phyloP scores from a whole-genome alignment of 2,888 invertebrate genomes.

The Apocheima hispidaria region DNA sequence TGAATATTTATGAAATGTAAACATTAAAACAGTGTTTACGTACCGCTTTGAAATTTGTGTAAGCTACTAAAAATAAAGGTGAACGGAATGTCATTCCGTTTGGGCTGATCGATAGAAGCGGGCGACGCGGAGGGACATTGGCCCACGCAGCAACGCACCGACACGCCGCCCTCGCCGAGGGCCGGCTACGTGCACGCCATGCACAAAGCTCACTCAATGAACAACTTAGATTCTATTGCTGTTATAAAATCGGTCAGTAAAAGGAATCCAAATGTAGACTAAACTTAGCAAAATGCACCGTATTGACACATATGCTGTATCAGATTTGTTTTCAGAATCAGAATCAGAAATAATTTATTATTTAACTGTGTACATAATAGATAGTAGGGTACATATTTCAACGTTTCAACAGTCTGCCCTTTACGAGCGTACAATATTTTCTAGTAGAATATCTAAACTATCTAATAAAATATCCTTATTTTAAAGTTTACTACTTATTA shows the following conservation, averaged over 20 bases:
- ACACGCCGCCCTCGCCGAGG: constrained; percentile 63
- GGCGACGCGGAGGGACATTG: constrained; percentile 58
- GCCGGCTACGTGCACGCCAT: constrained; percentile 70
- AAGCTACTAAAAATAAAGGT: constrained; percentile 25
- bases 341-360: no score
- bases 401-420: no score
- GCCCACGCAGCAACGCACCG: constrained; percentile 71
- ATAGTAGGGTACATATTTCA: no score
- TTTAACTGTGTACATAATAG: no score
- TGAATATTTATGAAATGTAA: constrained; percentile 14
- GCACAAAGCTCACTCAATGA: constrained; percentile 56
- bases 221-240: constrained; percentile 48
- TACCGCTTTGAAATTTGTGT: constrained; percentile 18
- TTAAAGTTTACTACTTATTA: no score
- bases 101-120: constrained; percentile 57
- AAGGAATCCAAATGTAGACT: constrained; percentile 13
- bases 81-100: constrained; percentile 32
- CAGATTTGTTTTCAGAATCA: no score
- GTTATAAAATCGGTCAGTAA: constrained; percentile 53
- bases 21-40: constrained; percentile 10
- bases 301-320: no score
- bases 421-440: no score
- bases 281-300: not conserved
- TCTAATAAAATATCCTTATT: no score
- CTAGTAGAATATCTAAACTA: no score